phyloP scores from a whole-genome alignment of 2,888 invertebrate species.

The Leptothorax acervorum region DNA sequence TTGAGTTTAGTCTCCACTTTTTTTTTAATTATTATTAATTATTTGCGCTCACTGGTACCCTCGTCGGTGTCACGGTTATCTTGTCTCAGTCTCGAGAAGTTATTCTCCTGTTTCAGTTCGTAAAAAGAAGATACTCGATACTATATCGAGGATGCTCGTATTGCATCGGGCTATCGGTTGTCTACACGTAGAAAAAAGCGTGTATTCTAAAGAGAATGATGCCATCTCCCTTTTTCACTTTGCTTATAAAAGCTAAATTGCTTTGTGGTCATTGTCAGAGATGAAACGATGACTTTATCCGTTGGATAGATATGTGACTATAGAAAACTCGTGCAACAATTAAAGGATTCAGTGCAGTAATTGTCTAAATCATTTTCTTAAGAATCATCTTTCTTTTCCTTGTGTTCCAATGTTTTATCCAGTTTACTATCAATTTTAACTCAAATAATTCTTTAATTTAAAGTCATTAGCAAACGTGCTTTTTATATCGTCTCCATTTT shows the following conservation, averaged over 20 bases:
- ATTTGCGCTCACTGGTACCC: slow-evolving; percentile 33
- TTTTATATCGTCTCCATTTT: background rate
- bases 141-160: slow-evolving; percentile 23
- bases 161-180: slow-evolving; percentile 35
- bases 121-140: slow-evolving; percentile 35
- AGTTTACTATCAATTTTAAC: background rate
- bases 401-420: background rate
- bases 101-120: slow-evolving; percentile 40
- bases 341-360: slow-evolving; percentile 25
- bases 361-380: background rate
- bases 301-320: slow-evolving; percentile 45
- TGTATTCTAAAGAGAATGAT: slow-evolving; percentile 38
- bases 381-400: background rate
- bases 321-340: slow-evolving; percentile 31
- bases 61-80: slow-evolving; percentile 43
- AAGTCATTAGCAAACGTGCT: background rate
- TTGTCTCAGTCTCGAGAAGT: slow-evolving; percentile 48
- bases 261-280: slow-evolving; percentile 31
- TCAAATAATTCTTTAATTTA: slow-evolving; percentile 4
- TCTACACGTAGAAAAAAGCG: slow-evolving; percentile 50
- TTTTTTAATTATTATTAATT: slow-evolving; percentile 37
- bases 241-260: slow-evolving; percentile 39
- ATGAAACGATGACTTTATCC: slow-evolving; percentile 37
- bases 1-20: slow-evolving; percentile 14
- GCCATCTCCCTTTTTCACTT: background rate